Evolutionary conservation across 92 coral and sea anemone genomes (phyloP), one percentile per base, ranked within the genome.

Genomic region (Nematostella vectensis): DNA sequence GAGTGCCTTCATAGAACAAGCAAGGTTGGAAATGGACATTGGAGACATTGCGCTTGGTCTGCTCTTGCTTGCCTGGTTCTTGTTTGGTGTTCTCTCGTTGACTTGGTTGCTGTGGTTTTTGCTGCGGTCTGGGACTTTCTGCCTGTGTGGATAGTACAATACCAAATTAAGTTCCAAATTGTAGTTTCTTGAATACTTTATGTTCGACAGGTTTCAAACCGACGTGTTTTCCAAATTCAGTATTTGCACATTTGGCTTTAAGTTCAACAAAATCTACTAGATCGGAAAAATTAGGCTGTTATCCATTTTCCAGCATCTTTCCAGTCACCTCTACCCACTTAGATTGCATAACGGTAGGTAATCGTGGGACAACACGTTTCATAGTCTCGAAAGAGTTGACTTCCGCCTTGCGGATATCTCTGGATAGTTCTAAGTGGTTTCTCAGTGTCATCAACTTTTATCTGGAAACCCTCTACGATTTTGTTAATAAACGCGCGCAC

Each of bases 361-460:
- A 57, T 36, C 74, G 66, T 50, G 30, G 49, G 3, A 71, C 80
- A 3, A 83, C 53, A 62, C 28, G 72, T 44, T 39, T 61, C 2
- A 72, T 19, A 0, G 71, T 83, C 21, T 62, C 78, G 55, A 57
- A 0, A 15, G 85, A 40, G 39, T 78, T 73, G 12, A 83, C 63
- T 43, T 72, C 82, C 1, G 81, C 70, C 16, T 50, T 77, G 13
- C 59, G 49, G 82, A 78, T 83, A 55, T 78, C 78, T 3, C 68
- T 21, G 0, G 82, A 74, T 12, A 83, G 54, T 15, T 72, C 67
- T 29, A 57, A 33, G 0, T n/a, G 69, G 28, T 39, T 69, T 58
- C 57, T 68, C 79, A 4, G 74, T 0, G 19, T 57, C 77, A n/a
- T 21, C 39, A 12, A 72, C 13, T 4, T 50, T 48, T 10, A 64